Evolutionary conservation across 2,888 invertebrate species (phyloP), one percentile per base, ranked within the genome.

Genomic region (Melikaiella ostensackeni): DNA sequence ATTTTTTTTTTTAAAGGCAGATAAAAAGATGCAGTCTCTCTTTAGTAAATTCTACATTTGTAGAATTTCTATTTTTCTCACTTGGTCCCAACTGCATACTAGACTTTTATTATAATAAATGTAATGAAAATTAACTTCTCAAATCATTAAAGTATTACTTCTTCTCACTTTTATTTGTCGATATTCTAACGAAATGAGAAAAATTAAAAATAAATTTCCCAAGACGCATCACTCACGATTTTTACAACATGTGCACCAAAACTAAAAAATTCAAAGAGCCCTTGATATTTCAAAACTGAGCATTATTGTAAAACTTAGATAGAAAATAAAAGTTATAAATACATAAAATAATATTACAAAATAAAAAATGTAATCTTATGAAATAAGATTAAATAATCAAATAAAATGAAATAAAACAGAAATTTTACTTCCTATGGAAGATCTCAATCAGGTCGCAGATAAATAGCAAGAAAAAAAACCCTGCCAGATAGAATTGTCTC

Each of bases 41-140:
- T 70, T 30, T 50, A 33, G 30, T 30, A 55, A 50, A 70, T 50
- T 55, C 70, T 70, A 70, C 46, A 21, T 70, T 70, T 50, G 70
- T 70, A 50, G 70, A 70, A 70, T 70, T 50, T 8, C 30, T 70
- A 30, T 27, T 66, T 70, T 50, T 70, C 30, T 70, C 70, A 70
- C 70, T 70, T 70, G 70, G 70, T 70, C 70, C 70, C 70, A 70
- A 70, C 70, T 70, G 70, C 70, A 50, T 50, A 70, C 30, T 33
- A 70, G n/a, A 50, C 8, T 66, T 66, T 66, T 24, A 19, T 64
- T 24, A 21, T 13, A 46, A 70, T 50, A 21, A 70, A 70, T 70
- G n/a, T 13, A 70, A 46, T 50, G 30, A 19, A n/a, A 27, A 70
- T 50, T n/a, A 21, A 63, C 19, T 6, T 35, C 63, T 11, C 63